Base-by-base conservation (phyloP, 2,888 invertebrate species). In the Rhimphoctona megacephalus region DNA sequence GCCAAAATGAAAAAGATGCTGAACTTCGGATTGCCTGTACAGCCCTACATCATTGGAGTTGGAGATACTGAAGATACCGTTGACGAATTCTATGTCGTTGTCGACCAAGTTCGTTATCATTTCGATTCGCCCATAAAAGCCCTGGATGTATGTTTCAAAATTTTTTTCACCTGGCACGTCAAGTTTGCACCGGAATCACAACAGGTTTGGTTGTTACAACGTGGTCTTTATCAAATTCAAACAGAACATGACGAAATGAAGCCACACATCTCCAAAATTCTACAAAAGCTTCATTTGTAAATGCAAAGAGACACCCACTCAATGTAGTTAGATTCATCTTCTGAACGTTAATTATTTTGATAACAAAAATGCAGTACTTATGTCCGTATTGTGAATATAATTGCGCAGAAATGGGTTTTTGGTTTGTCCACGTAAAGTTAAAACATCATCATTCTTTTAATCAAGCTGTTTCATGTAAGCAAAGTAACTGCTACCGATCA, bases 41-140 rank as follows among this genome's bases (percentile, higher is more conserved):
- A 88, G 80, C 84, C 86, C 2, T 88, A 81, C 61, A 64, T 88
- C 6, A 36, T 88, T n/a, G 82, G 57, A 64, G 72, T 88, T 17
- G 87, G 86, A 57, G 67, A 64, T 30, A 78, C 69, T 9, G 49
- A 77, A 49, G 43, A 66, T 7, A 73, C 80, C 19, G 43, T 81
- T 9, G 57, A 14, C 22, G 22, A 61, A n/a, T 86, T 73, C 57
- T 81, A 80, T 52, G 81, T 86, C 46, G 77, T 81, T 25, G 57
- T 81, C 17, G 78, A 86, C 36, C 39, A 49, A 52, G 19, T 73
- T 43, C 81, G 52, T 8, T 86, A 86, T 74, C 46, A 22, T 22
- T 86, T 84, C 57, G 78, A 81, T 43, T 84, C 84, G 1, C 83
- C 74, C 9, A n/a, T 86, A 46, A 81, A 81, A 78, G 73, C 83